phyloP scores from a whole-genome alignment of 2,113 vertebrate species.

The Plotosus lineatus region DNA sequence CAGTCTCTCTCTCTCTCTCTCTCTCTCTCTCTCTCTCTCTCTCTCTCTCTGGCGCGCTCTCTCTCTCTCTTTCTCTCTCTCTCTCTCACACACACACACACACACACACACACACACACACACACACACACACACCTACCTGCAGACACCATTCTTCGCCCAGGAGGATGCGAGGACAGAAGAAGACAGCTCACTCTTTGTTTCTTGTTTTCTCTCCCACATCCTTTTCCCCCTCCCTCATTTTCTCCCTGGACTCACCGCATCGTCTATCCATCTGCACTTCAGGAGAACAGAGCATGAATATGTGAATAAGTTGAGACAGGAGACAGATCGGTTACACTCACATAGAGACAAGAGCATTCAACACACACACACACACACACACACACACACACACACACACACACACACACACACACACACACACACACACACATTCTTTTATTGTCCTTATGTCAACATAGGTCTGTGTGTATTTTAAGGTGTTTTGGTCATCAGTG shows the following conservation, averaged over 20 bases:
- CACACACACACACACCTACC: not conserved
- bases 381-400: constrained; percentile 35
- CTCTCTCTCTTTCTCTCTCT: too few relatives aligned
- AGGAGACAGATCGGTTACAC: constrained; percentile 21
- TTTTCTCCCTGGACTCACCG: constrained; percentile 6
- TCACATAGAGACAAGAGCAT: not conserved
- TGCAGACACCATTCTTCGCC: not conserved
- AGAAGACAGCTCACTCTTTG: not conserved
- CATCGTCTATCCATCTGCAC: constrained; percentile 23
- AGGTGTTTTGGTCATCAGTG: not conserved
- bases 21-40: too few relatives aligned
- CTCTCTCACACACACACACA: constrained; percentile 2
- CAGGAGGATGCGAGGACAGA: not conserved
- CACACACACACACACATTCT: constrained; percentile 23
- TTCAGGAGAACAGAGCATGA: constrained; percentile 4
- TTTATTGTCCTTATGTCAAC: not conserved
- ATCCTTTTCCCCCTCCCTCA: not conserved
- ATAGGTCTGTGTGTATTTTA: not conserved
- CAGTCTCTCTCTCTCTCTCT: too few relatives aligned
- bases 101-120: not conserved
- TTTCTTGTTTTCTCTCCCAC: constrained; percentile 31
- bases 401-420: constrained; percentile 19
- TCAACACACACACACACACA: constrained; percentile 1
- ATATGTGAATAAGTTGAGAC: constrained; percentile 41
- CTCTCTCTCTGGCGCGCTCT: too few relatives aligned